Evolutionary conservation across 30 jellyfish, hydroid and myxozoan species (phyloP).

Genomic region (Turritopsis rubra): DNA sequence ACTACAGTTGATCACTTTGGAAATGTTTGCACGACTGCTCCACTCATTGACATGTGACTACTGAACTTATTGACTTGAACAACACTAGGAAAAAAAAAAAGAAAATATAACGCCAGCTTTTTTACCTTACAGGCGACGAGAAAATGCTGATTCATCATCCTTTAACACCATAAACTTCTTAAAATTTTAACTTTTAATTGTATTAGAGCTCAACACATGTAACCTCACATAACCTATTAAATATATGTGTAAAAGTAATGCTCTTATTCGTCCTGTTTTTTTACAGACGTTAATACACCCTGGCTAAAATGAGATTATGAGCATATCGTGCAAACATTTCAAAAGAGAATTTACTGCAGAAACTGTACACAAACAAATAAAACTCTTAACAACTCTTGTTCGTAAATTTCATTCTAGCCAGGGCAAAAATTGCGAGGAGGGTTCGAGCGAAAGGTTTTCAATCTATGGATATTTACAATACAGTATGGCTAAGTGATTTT

Average conservation of each 20-base stretch:
- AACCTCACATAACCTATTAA: neutral
- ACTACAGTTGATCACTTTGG: neutral
- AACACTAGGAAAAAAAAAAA: neutral
- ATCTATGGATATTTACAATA: constrained; percentile 88
- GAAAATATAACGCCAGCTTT: neutral
- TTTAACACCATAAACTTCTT: constrained; percentile 24
- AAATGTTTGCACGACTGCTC: constrained; percentile 29
- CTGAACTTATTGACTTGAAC: neutral
- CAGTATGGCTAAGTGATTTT: constrained; percentile 97
- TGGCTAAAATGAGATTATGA: constrained; percentile 27
- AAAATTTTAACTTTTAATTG: neutral
- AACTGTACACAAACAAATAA: neutral
- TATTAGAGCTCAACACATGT: neutral
- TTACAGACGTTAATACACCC: neutral
- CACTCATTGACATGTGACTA: constrained; percentile 1
- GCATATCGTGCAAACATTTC: constrained; percentile 27
- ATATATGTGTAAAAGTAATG: neutral
- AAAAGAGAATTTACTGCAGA: neutral
- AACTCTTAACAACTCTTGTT: constrained; percentile 4
- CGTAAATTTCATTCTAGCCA: constrained; percentile 32
- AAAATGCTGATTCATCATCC: constrained; percentile 20
- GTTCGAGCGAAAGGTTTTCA: constrained; percentile 12
- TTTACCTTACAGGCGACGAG: constrained; percentile 26
- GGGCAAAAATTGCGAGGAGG: constrained; percentile 25
- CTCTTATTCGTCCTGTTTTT: neutral